Conservation (phyloP, 2,888 invertebrate species). For the Drosophila niveifrons region DNA sequence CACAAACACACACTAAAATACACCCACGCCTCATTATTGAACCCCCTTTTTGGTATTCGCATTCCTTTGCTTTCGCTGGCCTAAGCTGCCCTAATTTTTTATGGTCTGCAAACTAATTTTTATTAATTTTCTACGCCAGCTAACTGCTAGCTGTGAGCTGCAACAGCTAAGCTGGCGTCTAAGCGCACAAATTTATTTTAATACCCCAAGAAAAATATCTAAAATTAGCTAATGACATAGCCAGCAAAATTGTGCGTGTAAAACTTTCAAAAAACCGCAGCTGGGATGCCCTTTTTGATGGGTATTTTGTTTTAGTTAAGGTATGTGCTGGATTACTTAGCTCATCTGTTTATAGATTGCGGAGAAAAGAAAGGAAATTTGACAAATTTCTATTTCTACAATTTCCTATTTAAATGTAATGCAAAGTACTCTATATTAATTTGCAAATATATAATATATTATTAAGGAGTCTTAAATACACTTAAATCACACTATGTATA, state of each 20-base stretch:
- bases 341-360: background rate
- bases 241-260: constrained; percentile 1
- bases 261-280: constrained; percentile 16
- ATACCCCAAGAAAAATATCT: constrained; percentile 38
- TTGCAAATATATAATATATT: too few relatives aligned
- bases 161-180: constrained; percentile 41
- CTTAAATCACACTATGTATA: too few relatives aligned
- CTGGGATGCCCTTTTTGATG: constrained; percentile 19
- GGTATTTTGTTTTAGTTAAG: background rate
- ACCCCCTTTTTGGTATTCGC: background rate
- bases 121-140: constrained; percentile 65
- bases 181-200: constrained; percentile 71
- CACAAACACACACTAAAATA: background rate
- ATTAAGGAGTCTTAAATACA: too few relatives aligned
- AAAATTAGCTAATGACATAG: constrained; percentile 31
- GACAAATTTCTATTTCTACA: too few relatives aligned
- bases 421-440: too few relatives aligned
- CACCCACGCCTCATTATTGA: background rate
- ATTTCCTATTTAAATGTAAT: too few relatives aligned
- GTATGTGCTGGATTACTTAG: background rate
- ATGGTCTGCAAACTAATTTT: constrained; percentile 80
- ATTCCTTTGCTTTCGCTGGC: constrained; percentile 3
- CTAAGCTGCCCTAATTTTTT: constrained; percentile 77
- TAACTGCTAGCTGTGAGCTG: constrained; percentile 26
- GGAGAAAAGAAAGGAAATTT: background rate